Conservation (phyloP, 2,797 vertebrate genomes). For the Miichthys miiuy region DNA sequence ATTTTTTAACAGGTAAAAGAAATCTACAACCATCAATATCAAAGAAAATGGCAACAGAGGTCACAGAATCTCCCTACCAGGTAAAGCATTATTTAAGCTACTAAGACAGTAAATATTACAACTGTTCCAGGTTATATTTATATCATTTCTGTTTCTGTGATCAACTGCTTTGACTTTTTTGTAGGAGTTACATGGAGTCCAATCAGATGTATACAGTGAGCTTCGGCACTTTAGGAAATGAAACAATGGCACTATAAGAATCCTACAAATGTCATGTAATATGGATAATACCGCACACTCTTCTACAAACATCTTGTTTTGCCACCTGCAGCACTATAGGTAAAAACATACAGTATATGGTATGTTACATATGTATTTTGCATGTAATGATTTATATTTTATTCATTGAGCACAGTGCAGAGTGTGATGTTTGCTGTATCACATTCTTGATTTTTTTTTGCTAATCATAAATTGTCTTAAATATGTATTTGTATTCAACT, state of each 20-base stretch:
- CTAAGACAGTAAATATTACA: not conserved
- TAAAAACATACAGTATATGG: not conserved
- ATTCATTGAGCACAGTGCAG: not conserved
- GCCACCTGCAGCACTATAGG: not conserved
- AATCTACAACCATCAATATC: constrained; percentile 62
- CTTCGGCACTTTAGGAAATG: constrained; percentile 83
- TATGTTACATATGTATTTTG: constrained; percentile 4
- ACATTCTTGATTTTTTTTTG: constrained; percentile 8
- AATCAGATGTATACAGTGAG: constrained; percentile 87
- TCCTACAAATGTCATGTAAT: not conserved
- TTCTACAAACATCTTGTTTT: not conserved
- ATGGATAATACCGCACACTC: not conserved
- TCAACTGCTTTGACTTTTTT: constrained; percentile 38
- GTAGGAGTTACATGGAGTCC: constrained; percentile 86
- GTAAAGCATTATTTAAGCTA: constrained; percentile 52
- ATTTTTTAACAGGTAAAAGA: constrained; percentile 67
- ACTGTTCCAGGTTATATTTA: not conserved
- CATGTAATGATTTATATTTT: constrained; percentile 18
- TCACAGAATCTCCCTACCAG: constrained; percentile 86
- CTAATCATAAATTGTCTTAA: constrained; percentile 23
- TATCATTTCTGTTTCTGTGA: constrained; percentile 1
- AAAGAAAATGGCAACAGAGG: constrained; percentile 75
- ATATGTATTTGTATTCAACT: constrained; percentile 38
- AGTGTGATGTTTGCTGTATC: constrained; percentile 11
- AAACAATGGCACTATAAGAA: constrained; percentile 38